phyloP scores from a whole-genome alignment of 1,140 invertebrate species.

The Hylaeus volcanicus region DNA sequence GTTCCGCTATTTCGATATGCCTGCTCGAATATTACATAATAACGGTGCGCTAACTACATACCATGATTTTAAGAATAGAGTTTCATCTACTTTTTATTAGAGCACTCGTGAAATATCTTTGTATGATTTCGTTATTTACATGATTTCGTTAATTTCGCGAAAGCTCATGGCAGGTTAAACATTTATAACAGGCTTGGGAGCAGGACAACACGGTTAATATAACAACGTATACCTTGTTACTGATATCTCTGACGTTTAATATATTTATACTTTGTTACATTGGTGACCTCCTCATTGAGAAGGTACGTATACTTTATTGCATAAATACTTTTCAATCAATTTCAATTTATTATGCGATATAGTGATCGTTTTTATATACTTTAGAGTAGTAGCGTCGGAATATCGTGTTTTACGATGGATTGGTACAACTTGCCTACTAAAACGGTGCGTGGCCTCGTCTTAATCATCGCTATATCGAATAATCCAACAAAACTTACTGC shows the following conservation, averaged over 20 bases:
- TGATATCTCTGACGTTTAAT: constrained; percentile 66
- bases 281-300: constrained; percentile 61
- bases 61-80: too few relatives aligned
- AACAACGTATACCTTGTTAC: constrained; percentile 51
- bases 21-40: constrained; percentile 68
- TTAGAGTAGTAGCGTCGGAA: constrained; percentile 61
- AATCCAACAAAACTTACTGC: constrained; percentile 54
- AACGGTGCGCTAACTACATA: constrained; percentile 45
- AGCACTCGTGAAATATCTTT: too few relatives aligned
- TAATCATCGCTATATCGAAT: constrained; percentile 56
- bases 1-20: constrained; percentile 66
- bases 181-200: constrained; percentile 61
- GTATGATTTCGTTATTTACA: too few relatives aligned
- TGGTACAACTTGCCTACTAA: constrained; percentile 62
- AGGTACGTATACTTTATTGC: constrained; percentile 64
- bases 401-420: constrained; percentile 55
- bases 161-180: not conserved
- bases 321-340: not conserved
- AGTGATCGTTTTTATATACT: not conserved
- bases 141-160: too few relatives aligned
- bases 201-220: constrained; percentile 50
- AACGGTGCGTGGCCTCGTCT: constrained; percentile 45
- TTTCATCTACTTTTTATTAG: too few relatives aligned
- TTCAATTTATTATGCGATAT: not conserved
- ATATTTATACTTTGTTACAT: constrained; percentile 70